Conservation (phyloP, 2,797 vertebrate species). For the Simalia tracyae region DNA sequence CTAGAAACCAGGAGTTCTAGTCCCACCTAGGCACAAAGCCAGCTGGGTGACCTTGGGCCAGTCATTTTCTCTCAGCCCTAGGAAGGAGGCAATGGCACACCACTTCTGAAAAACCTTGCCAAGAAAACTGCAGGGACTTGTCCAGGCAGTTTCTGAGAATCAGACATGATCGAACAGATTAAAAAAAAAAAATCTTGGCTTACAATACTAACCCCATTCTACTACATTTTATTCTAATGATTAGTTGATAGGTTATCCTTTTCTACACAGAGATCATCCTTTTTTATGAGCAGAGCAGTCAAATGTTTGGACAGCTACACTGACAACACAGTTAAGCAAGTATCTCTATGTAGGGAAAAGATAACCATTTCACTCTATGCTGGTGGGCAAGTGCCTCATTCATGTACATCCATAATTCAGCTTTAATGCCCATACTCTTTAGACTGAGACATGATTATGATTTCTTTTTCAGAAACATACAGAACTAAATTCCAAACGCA, state of each 20-base stretch:
- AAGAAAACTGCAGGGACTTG: too few species aligned
- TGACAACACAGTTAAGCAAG: not conserved
- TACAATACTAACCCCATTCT: not conserved
- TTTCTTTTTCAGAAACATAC: not conserved
- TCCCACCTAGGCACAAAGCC: too few species aligned
- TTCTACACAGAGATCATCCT: not conserved
- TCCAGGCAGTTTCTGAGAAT: too few species aligned
- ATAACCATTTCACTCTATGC: not conserved
- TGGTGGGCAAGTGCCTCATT: not conserved
- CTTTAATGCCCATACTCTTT: not conserved
- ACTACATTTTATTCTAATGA: not conserved
- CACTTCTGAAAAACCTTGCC: too few species aligned
- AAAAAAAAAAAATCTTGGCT: too few species aligned
- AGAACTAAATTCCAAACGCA: not conserved
- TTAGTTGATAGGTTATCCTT: not conserved
- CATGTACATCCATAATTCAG: not conserved
- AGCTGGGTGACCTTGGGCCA: too few species aligned
- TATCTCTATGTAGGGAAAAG: not conserved
- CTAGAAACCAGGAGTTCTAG: too few species aligned
- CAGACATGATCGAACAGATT: too few species aligned
- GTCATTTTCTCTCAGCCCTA: too few species aligned
- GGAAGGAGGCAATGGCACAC: too few species aligned
- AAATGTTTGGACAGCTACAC: not conserved
- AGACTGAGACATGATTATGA: not conserved
- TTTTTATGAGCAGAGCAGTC: not conserved